Conservation (phyloP, 2,888 invertebrate species). For the Oithona nana region DNA sequence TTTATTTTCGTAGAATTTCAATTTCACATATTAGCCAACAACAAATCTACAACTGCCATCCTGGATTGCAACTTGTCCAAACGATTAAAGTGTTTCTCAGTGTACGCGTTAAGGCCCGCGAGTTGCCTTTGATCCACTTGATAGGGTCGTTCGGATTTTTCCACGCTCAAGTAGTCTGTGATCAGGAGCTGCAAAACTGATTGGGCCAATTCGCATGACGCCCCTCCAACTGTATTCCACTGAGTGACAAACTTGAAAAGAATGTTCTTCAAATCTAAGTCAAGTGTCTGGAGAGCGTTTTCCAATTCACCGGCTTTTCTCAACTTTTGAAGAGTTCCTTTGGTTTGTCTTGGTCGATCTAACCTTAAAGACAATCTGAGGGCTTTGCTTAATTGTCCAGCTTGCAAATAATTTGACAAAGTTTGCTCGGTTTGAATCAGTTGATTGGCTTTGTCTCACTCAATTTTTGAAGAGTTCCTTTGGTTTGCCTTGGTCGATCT, state of each 20-base stretch:
- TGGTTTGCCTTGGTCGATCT: not conserved
- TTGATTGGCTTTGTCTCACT: not conserved
- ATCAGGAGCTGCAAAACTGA: not conserved
- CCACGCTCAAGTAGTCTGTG: not conserved
- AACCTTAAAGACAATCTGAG: not conserved
- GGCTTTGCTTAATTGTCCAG: not conserved
- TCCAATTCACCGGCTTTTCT: not conserved
- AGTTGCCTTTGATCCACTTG: not conserved
- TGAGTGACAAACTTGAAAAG: not conserved
- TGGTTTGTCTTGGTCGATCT: not conserved
- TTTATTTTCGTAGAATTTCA: not conserved
- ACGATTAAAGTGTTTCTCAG: not conserved
- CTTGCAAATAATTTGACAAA: not conserved
- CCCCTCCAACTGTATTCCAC: not conserved
- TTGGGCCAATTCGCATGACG: not conserved
- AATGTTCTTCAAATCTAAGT: not conserved
- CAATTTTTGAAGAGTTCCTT: no score
- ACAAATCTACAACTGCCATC: not conserved
- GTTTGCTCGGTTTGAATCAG: not conserved
- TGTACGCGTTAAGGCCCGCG: not conserved
- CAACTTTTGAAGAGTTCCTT: not conserved
- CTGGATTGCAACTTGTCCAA: not conserved
- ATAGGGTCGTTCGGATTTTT: not conserved
- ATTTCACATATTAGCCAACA: not conserved
- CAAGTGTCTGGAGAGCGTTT: not conserved